Conservation (phyloP, 2,888 invertebrate species). For the Periphyllus acericola region DNA sequence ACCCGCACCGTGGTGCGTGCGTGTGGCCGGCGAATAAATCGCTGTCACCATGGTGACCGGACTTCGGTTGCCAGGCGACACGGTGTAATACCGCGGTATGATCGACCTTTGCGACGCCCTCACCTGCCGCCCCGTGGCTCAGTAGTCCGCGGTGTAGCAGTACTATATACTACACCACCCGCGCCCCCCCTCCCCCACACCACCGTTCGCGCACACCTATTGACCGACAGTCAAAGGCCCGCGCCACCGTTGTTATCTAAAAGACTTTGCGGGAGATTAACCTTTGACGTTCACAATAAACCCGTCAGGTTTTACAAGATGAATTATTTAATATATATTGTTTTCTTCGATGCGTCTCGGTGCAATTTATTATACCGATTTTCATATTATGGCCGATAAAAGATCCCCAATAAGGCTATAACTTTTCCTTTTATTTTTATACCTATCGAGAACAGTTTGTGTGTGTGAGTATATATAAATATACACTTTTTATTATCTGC, state of each 20-base stretch:
- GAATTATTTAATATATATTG: constrained; percentile 53
- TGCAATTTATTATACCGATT: constrained; percentile 19
- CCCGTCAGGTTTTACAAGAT: constrained; percentile 53
- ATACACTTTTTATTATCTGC: neutral
- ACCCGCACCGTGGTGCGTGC: constrained; percentile 58
- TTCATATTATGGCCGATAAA: constrained; percentile 26
- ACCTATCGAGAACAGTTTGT: neutral
- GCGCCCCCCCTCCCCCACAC: neutral
- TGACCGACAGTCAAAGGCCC: constrained; percentile 61
- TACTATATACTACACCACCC: neutral
- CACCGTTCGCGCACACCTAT: constrained; percentile 34
- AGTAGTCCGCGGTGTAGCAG: neutral
- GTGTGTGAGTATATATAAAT: neutral
- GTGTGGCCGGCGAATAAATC: constrained; percentile 62
- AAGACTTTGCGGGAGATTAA: constrained; percentile 55
- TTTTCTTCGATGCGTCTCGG: neutral
- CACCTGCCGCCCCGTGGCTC: constrained; percentile 39
- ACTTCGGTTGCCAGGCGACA: constrained; percentile 60
- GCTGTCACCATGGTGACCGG: constrained; percentile 62
- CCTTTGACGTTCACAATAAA: constrained; percentile 58
- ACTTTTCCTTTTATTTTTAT: neutral
- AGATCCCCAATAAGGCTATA: neutral
- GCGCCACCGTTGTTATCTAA: constrained; percentile 28
- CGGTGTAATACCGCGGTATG: constrained; percentile 54
- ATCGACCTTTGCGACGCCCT: constrained; percentile 62